These are phyloP conservation scores for Oryzias sinensis DNA, from an alignment of 2,797 vertebrate species.

Conservation along the genomic window DNA sequence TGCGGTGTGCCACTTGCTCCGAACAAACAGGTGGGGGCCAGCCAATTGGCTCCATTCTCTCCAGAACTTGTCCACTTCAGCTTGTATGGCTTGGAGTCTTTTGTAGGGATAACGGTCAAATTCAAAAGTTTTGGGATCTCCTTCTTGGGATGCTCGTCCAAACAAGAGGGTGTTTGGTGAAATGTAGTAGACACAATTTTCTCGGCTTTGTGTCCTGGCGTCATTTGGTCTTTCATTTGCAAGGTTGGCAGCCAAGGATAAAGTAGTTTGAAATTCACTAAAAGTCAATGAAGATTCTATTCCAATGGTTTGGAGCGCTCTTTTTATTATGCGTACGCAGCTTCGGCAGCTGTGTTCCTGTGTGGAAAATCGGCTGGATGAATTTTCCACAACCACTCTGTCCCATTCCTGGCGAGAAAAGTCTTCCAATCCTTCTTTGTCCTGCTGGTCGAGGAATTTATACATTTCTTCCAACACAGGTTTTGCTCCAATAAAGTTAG, in stretches of 20 bases:
- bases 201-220: background rate
- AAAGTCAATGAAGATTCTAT: background rate
- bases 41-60: background rate
- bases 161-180: background rate
- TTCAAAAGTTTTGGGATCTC: too few relatives aligned
- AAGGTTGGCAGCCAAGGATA: background rate
- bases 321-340: background rate
- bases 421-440: background rate
- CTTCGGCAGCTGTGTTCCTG: background rate
- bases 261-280: background rate
- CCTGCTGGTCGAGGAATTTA: background rate
- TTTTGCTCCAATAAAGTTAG: constrained; percentile 1
- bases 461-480: background rate
- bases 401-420: background rate
- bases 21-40: background rate
- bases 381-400: background rate
- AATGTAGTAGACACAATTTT: background rate
- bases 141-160: constrained; percentile 1
- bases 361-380: background rate
- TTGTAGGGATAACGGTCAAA: background rate
- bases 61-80: background rate
- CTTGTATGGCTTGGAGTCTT: too few relatives aligned
- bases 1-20: constrained; percentile 1
- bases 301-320: background rate
- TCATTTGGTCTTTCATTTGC: background rate